These are phyloP conservation scores for Phenacoccus solenopsis DNA, from an alignment of 1,140 invertebrate species.

Conservation along the genomic window DNA sequence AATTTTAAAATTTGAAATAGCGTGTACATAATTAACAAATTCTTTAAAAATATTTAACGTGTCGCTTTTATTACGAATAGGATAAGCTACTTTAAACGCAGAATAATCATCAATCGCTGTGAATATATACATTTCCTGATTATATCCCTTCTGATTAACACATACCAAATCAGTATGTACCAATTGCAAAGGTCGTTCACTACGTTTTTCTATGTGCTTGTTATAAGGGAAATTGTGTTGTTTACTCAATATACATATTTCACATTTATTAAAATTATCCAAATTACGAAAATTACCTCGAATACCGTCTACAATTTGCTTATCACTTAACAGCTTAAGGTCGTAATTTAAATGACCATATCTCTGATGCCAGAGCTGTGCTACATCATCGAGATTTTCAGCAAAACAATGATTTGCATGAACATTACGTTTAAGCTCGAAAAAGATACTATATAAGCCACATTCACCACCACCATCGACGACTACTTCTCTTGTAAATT, in stretches of 20 bases:
- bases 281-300: too few relatives aligned
- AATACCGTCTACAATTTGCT: conserved; percentile 1
- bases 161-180: conserved; percentile 34
- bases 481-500: background rate
- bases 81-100: conserved; percentile 30
- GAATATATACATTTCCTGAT: conserved; percentile 31
- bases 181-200: too few relatives aligned
- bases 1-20: conserved; percentile 30
- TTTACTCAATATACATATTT: too few relatives aligned
- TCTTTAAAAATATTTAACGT: conserved; percentile 32
- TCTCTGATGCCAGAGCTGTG: conserved; percentile 1
- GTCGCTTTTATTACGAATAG: conserved; percentile 34
- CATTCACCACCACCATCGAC: background rate
- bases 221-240: too few relatives aligned
- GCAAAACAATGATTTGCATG: too few relatives aligned
- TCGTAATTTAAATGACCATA: conserved; percentile 7
- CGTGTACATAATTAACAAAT: conserved; percentile 31
- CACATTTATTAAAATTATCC: too few relatives aligned
- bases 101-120: conserved; percentile 33
- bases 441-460: conserved; percentile 3
- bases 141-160: conserved; percentile 29
- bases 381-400: background rate
- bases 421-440: background rate
- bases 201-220: too few relatives aligned
- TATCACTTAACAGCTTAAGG: background rate